Conservation (phyloP, 2,888 invertebrate species). For the Autographa gamma region DNA sequence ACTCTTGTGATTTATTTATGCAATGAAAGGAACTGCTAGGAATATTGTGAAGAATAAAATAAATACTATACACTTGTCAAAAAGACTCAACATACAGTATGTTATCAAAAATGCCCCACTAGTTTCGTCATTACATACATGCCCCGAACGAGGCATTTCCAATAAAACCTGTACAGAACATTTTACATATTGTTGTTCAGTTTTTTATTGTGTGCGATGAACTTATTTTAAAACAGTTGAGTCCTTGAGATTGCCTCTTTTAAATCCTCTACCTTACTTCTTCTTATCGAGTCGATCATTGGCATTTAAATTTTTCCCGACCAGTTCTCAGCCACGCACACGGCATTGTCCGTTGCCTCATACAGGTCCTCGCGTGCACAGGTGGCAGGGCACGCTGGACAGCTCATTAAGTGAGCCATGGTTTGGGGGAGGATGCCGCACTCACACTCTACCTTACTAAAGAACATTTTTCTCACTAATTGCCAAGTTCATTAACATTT, state of each 20-base stretch:
- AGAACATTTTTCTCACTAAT: neutral
- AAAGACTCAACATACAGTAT: neutral
- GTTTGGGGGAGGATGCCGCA: too few relatives aligned
- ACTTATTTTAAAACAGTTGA: neutral
- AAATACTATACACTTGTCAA: neutral
- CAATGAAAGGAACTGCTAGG: neutral
- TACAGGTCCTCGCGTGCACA: too few relatives aligned
- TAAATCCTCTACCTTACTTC: slow-evolving; percentile 28
- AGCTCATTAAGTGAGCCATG: too few relatives aligned
- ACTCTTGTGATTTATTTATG: neutral
- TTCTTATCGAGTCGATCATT: too few relatives aligned
- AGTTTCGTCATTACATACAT: neutral
- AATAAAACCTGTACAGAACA: too few relatives aligned
- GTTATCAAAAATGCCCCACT: neutral
- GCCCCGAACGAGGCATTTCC: neutral
- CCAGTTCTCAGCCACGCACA: too few relatives aligned
- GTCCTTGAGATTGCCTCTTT: neutral
- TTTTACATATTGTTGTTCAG: neutral
- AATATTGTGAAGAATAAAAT: neutral
- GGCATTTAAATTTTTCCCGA: too few relatives aligned
- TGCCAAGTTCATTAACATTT: slow-evolving; percentile 5
- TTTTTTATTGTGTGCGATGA: neutral
- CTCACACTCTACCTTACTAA: slow-evolving; percentile 18
- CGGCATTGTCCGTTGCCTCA: too few relatives aligned
- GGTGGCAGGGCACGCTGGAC: too few relatives aligned